These are phyloP conservation scores for Enteromius thamalakanensis DNA, from an alignment of 2,797 vertebrate genomes.

Conservation along the genomic window DNA sequence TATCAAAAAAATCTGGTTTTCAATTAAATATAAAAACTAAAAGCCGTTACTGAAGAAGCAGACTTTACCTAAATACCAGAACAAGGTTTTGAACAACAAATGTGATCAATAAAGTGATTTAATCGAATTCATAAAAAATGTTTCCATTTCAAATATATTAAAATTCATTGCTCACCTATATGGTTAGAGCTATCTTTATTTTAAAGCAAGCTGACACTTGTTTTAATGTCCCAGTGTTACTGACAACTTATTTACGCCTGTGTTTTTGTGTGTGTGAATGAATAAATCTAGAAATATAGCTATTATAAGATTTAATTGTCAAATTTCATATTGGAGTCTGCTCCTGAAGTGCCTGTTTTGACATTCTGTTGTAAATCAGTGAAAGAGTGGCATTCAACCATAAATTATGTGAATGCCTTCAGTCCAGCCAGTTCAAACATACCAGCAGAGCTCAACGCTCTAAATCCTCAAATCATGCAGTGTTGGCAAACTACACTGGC, in stretches of 20 bases:
- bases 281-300: not conserved
- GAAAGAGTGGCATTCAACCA: conserved; percentile 10
- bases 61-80: not conserved
- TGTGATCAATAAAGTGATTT: not conserved
- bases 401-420: conserved; percentile 7
- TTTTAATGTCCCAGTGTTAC: not conserved
- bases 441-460: conserved; percentile 2
- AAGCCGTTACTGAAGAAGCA: not conserved
- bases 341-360: conserved; percentile 20
- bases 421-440: conserved; percentile 6
- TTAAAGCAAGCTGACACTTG: not conserved
- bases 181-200: not conserved
- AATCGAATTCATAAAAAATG: too few relatives aligned
- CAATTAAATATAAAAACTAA: too few relatives aligned
- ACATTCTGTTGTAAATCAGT: not conserved
- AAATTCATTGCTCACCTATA: not conserved
- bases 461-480: not conserved
- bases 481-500: not conserved
- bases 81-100: not conserved
- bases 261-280: not conserved
- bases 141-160: not conserved
- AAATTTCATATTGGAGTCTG: not conserved
- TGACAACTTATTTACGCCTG: not conserved
- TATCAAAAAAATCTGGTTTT: not conserved
- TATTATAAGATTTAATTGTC: not conserved